Base-by-base conservation (phyloP, 1,140 invertebrate species). In the Penaeus chinensis region DNA sequence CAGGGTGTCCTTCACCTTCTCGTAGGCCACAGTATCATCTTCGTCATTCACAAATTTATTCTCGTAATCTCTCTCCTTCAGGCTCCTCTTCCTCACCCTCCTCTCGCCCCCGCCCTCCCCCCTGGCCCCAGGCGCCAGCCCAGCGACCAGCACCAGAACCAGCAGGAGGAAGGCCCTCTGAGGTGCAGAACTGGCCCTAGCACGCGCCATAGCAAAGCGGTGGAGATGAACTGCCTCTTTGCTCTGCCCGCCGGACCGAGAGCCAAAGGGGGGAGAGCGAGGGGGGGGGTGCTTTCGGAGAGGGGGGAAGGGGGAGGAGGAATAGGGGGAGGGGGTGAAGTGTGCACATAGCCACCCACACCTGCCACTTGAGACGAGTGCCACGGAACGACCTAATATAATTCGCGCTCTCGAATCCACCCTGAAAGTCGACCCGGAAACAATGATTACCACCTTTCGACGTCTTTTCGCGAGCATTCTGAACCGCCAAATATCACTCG, bases 1-100 rank as follows among this genome's bases (percentile, higher is more conserved):
- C 3, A 85, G 77, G 3, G 19, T 69, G 24, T 85, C 84, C 62
- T 79, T 78, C 62, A 85, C 61, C 54, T 85, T 77, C 22, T 66
- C 54, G 77, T 79, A 85, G 24, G 18, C 76, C n/a, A 79, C 61
- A 19, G 47, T 19, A 27, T 54, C 22, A 7, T 83, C 82, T 1
- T 84, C 42, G 22, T 77, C 47, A 60, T 24, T 76, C 20, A 60
- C 27, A 1, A 22, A 27, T 19, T 60, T 24, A 24, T 1, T 74
- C 2, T 27, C 32, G 19, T 66, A 47, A 0, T 24, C 19, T 8
- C 13, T 62, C n/a, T 60, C 16, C 54, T 54, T 16, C 54, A 16
- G 54, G 54, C 11, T 54, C 54, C 54, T 54, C 54, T 11, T 74
- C n/a, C n/a, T 24, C 22, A 24, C 37, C 4, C 19, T n/a, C 69